Conservation (phyloP, 2,113 vertebrate genomes). For the Dendropsophus ebraccatus region DNA sequence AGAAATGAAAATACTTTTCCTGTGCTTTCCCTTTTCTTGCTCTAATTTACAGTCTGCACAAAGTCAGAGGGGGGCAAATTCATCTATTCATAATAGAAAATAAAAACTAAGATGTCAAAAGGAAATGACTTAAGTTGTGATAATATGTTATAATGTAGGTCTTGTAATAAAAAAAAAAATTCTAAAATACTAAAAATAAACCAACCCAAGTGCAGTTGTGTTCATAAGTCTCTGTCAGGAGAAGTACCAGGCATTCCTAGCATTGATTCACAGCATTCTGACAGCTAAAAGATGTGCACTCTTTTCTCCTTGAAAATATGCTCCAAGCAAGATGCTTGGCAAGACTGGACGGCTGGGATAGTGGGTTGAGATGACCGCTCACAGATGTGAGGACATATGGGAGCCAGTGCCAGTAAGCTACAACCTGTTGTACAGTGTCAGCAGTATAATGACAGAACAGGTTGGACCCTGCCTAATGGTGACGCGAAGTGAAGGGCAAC, state of each 20-base stretch:
- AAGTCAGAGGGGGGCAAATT: no score
- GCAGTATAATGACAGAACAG: conserved; percentile 81
- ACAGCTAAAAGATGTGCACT: conserved; percentile 72
- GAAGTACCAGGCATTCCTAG: conserved; percentile 21
- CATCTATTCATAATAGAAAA: no score
- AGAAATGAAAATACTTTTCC: no score
- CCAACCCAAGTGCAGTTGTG: no score
- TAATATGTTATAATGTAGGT: no score
- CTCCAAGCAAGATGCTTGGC: conserved; percentile 75
- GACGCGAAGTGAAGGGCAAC: conserved; percentile 72
- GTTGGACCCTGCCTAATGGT: conserved; percentile 71
- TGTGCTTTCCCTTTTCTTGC: no score
- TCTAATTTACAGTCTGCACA: no score
- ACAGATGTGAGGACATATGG: conserved; percentile 89
- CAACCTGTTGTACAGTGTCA: conserved; percentile 87
- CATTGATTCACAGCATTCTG: conserved; percentile 66
- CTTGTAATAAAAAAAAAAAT: no score
- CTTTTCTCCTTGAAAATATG: conserved; percentile 73
- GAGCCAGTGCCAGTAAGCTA: conserved; percentile 73
- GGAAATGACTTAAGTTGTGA: no score
- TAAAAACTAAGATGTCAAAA: no score
- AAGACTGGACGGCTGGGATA: conserved; percentile 71
- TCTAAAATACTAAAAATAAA: no score
- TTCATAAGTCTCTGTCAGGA: background rate
- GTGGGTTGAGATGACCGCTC: conserved; percentile 73